Conservation (phyloP, 1,140 invertebrate genomes). For the Bombus pyrosoma region DNA sequence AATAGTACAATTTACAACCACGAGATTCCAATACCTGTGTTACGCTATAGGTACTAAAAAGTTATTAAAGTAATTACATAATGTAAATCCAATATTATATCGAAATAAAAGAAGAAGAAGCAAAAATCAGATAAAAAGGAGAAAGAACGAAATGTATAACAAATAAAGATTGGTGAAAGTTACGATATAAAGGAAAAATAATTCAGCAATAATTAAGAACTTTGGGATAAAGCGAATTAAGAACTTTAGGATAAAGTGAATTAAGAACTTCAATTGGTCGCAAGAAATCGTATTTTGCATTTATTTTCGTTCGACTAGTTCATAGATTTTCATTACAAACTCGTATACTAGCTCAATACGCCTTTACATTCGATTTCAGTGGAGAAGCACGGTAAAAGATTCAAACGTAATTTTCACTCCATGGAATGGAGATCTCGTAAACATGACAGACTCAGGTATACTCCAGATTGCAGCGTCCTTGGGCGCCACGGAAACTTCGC, state of each 20-base stretch:
- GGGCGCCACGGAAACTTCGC: slow-evolving; percentile 10
- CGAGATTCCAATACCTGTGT: background rate
- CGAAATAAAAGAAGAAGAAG: too few relatives aligned
- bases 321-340: slow-evolving; percentile 11
- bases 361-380: background rate
- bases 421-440: slow-evolving; percentile 20
- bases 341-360: background rate
- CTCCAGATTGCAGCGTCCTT: slow-evolving; percentile 10
- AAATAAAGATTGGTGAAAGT: background rate
- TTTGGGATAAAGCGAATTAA: background rate
- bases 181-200: background rate
- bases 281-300: background rate
- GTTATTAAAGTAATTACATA: background rate
- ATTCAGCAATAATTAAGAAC: background rate
- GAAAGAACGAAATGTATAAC: background rate
- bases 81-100: background rate
- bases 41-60: background rate
- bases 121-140: too few relatives aligned
- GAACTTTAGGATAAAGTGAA: background rate
- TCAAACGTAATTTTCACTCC: background rate
- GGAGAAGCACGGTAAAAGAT: background rate
- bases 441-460: background rate
- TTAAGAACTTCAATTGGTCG: background rate
- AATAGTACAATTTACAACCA: background rate
- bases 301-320: background rate